Percentiles rank a stretch among this genome's conserved stretches.
These are phyloP conservation scores for Characodon lateralis DNA, from an alignment of 2,797 vertebrate species.

Conservation along the genomic window DNA sequence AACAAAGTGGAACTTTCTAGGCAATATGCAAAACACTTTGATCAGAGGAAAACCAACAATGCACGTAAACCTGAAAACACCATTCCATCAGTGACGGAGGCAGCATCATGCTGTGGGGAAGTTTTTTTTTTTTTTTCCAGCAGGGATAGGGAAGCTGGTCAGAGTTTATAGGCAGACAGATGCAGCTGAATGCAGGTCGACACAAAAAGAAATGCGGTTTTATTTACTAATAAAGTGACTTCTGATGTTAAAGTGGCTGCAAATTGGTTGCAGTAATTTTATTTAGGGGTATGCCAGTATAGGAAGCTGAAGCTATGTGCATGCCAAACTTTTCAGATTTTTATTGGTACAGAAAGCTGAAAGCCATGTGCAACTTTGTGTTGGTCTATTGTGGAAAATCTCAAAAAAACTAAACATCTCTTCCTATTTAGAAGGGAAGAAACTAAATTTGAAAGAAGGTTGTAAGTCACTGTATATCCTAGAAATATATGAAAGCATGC, in stretches of 20 bases:
- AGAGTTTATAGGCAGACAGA: not conserved
- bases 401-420: not conserved
- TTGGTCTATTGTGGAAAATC: not conserved
- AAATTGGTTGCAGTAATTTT: not conserved
- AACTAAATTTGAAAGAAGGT: not conserved
- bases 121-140: too few relatives aligned
- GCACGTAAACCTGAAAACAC: too few relatives aligned
- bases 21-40: too few relatives aligned
- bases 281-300: too few relatives aligned
- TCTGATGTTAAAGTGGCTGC: not conserved
- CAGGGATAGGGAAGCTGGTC: not conserved
- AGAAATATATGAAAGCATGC: conserved; percentile 26
- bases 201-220: not conserved
- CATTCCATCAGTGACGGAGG: not conserved
- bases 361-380: not conserved
- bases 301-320: not conserved
- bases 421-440: not conserved
- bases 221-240: not conserved
- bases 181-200: not conserved
- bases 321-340: not conserved
- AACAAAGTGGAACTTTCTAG: not conserved
- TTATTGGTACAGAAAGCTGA: not conserved
- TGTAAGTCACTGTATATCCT: conserved; percentile 20
- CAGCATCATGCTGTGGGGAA: not conserved
- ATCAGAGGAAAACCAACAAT: too few relatives aligned